These are phyloP conservation scores for Trematomus bernacchii DNA, from an alignment of 2,797 vertebrate genomes.

Conservation along the genomic window DNA sequence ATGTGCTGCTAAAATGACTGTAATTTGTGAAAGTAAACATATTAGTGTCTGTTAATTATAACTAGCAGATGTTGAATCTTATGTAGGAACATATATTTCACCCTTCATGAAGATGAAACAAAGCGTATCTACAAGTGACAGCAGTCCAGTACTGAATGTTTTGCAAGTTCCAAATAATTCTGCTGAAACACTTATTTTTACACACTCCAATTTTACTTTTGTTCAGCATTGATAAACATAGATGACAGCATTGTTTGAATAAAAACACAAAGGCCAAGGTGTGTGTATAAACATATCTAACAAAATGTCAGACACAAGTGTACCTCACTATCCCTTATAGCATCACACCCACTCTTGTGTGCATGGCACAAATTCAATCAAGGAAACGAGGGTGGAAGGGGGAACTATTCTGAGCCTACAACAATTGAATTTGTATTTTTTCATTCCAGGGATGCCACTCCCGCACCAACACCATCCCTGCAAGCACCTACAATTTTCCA, in stretches of 20 bases:
- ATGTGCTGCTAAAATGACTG: neutral
- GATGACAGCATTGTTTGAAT: slow-evolving; percentile 17
- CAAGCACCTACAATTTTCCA: slow-evolving; percentile 81
- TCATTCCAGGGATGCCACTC: slow-evolving; percentile 77
- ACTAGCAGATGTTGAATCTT: neutral
- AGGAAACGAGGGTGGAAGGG: slow-evolving; percentile 44
- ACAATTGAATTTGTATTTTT: slow-evolving; percentile 82
- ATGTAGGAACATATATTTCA: neutral
- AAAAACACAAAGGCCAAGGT: slow-evolving; percentile 1
- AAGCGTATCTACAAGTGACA: neutral
- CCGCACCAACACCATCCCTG: slow-evolving; percentile 62
- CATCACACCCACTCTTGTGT: slow-evolving; percentile 39
- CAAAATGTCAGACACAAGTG: slow-evolving; percentile 30
- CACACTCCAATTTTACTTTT: slow-evolving; percentile 1
- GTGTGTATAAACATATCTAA: slow-evolving; percentile 17
- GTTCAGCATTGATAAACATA: neutral
- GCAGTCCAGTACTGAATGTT: neutral
- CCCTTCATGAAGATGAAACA: neutral
- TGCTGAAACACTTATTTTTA: neutral
- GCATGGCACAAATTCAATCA: slow-evolving; percentile 77
- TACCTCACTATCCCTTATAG: slow-evolving; percentile 33
- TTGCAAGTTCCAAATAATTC: neutral
- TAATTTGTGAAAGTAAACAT: neutral
- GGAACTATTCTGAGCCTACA: slow-evolving; percentile 55
- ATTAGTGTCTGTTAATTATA: neutral